Percentiles rank a stretch among this genome's conserved stretches.
Evolutionary conservation across 2,888 invertebrate genomes (phyloP).

Genomic region (Alloscopus bannaensis): DNA sequence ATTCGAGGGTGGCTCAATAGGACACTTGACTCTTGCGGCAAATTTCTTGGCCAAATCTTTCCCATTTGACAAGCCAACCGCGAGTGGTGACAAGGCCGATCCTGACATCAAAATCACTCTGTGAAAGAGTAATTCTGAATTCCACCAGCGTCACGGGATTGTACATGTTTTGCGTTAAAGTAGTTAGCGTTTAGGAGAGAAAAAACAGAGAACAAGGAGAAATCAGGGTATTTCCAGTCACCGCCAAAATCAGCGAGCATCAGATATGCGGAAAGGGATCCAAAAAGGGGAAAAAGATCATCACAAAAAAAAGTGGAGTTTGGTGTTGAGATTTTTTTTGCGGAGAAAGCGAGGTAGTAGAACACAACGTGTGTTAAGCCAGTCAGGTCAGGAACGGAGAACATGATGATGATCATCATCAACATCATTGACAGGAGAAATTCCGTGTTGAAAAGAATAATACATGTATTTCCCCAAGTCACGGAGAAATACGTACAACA

Average conservation of each 20-base stretch:
- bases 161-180: constrained; percentile 41
- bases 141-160: constrained; percentile 23
- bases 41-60: constrained; percentile 75
- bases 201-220: constrained; percentile 13
- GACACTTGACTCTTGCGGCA: constrained; percentile 72
- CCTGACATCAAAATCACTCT: constrained; percentile 86
- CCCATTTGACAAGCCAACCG: constrained; percentile 70
- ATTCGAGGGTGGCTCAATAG: constrained; percentile 71
- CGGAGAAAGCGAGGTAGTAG: not conserved
- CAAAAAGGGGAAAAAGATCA: not conserved
- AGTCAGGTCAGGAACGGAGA: constrained; percentile 50
- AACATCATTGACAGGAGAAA: constrained; percentile 32
- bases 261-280: constrained; percentile 39
- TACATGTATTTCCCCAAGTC: too few species aligned
- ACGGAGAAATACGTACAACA: too few species aligned
- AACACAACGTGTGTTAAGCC: constrained; percentile 25
- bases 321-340: not conserved
- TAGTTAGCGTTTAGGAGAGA: constrained; percentile 19
- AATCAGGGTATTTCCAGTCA: constrained; percentile 42
- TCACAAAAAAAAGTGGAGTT: not conserved
- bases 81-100: constrained; percentile 83
- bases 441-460: too few species aligned
- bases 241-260: constrained; percentile 36
- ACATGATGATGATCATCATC: constrained; percentile 50
- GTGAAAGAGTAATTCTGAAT: constrained; percentile 78